Percentiles rank a stretch among this genome's conserved stretches.
These are phyloP conservation scores for Crotalus horridus DNA, from an alignment of 2,113 vertebrate species.

Conservation along the genomic window DNA sequence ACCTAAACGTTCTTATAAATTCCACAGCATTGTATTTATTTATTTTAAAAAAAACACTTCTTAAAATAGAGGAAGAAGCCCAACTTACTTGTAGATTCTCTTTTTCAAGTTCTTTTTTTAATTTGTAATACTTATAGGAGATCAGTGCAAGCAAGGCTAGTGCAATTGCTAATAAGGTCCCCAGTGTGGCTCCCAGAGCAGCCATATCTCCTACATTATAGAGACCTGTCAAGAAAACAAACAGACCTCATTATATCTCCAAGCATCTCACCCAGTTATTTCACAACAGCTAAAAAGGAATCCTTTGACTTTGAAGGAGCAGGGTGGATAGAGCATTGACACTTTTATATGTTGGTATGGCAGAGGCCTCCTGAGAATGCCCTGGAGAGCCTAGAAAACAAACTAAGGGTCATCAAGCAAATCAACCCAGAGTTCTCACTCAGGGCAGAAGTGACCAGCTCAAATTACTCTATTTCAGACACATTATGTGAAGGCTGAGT, in stretches of 20 bases:
- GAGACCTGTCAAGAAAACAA: slow-evolving; percentile 37
- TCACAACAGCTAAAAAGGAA: background rate
- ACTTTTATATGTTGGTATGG: background rate
- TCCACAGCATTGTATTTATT: background rate
- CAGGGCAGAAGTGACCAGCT: background rate
- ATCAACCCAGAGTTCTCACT: background rate
- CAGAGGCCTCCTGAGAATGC: background rate
- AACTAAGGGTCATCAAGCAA: background rate
- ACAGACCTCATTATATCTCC: background rate
- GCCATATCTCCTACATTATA: slow-evolving; percentile 71
- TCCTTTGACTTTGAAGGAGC: background rate
- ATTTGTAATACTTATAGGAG: slow-evolving; percentile 26
- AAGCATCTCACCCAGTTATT: background rate
- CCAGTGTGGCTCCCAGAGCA: slow-evolving; percentile 75
- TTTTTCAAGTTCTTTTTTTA: background rate
- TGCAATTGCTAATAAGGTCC: slow-evolving; percentile 72
- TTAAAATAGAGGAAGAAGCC: background rate
- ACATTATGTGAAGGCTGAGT: background rate
- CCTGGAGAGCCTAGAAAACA: background rate
- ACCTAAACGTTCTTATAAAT: background rate
- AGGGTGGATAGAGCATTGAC: background rate
- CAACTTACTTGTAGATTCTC: slow-evolving; percentile 35
- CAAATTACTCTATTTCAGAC: background rate
- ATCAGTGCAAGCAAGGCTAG: slow-evolving; percentile 76
- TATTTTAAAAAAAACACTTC: background rate